Base-by-base conservation (phyloP, 2,888 invertebrate genomes). In the Eulithis prunata region DNA sequence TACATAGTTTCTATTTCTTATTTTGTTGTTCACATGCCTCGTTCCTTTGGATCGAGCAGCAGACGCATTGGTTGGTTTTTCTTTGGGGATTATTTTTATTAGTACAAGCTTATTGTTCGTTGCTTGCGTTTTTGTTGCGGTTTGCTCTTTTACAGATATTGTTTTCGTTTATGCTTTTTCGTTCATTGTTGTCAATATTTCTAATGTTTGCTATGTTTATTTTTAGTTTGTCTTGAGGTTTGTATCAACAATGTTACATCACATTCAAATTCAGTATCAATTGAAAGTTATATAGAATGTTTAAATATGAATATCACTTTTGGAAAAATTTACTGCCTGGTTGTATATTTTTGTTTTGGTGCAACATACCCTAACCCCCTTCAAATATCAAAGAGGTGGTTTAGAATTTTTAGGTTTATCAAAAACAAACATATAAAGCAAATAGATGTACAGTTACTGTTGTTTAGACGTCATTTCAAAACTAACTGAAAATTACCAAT, bases 11-110 rank as follows among this genome's bases (percentile, higher is more conserved):
- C 76, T 79, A 80, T 79, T 81, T 83, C 77, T 84, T 85, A 83
- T 87, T 87, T 83, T 85, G 83, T 87, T 86, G 78, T 81, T 82
- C 80, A 82, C 80, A 82, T 85, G 78, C 75, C 57, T 54, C 64
- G 54, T 55, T 61, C 60, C 62, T 84, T 86, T 84, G 78, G 78
- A 80, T 78, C 69, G 71, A 74, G 77, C 77, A 71, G 78, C 78
- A 78, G 79, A 79, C 78, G 82, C 83, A 83, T 84, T 81, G 81
- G 82, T 84, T 82, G 82, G 82, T 81, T 82, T 82, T 82, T 83
- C 80, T 86, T 81, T 78, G 62, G 65, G 73, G 80, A 80, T 83
- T 83, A 81, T 83, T 84, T 83, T 81, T 82, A 83, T 85, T 81
- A 75, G 78, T 75, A 74, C 71, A 75, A 76, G 74, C 75, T 81